phyloP scores from a whole-genome alignment of 2,797 vertebrate genomes.

The Esox lucius region DNA sequence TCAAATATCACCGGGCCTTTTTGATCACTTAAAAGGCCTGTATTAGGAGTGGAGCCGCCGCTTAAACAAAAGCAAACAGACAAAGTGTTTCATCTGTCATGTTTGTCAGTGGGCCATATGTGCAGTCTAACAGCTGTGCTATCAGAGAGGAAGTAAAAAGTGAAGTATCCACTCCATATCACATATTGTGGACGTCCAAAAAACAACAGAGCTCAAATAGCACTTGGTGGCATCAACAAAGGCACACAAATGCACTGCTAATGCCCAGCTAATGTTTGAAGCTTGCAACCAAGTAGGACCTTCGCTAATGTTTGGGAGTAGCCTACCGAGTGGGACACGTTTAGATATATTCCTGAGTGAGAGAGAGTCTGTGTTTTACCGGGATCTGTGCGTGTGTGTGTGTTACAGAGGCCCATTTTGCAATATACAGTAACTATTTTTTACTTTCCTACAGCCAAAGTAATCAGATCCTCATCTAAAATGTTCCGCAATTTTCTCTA shows the following conservation, averaged over 20 bases:
- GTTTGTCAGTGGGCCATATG: conserved; percentile 67
- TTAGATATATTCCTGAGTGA: neutral
- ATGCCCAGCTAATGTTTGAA: neutral
- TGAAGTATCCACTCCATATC: conserved; percentile 30
- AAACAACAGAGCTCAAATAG: conserved; percentile 19
- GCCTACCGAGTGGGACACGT: neutral
- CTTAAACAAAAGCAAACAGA: conserved; percentile 69
- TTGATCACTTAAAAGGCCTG: conserved; percentile 73
- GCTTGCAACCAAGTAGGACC: neutral
- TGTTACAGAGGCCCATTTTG: neutral
- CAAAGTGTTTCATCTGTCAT: conserved; percentile 71
- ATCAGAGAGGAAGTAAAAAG: conserved; percentile 49
- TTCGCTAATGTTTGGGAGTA: neutral
- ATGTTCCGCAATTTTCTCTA: conserved; percentile 21
- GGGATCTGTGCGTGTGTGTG: neutral
- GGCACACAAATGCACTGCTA: neutral
- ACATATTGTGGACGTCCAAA: conserved; percentile 19
- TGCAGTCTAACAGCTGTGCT: conserved; percentile 51
- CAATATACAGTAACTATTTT: neutral
- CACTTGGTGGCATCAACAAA: conserved; percentile 10
- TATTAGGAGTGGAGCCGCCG: conserved; percentile 61
- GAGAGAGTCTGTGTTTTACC: neutral
- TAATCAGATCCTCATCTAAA: conserved; percentile 26
- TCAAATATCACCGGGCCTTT: conserved; percentile 66
- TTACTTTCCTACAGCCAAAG: conserved; percentile 3